These are phyloP conservation scores for Nymphalis urticae DNA, from an alignment of 2,888 invertebrate species.

Conservation along the genomic window DNA sequence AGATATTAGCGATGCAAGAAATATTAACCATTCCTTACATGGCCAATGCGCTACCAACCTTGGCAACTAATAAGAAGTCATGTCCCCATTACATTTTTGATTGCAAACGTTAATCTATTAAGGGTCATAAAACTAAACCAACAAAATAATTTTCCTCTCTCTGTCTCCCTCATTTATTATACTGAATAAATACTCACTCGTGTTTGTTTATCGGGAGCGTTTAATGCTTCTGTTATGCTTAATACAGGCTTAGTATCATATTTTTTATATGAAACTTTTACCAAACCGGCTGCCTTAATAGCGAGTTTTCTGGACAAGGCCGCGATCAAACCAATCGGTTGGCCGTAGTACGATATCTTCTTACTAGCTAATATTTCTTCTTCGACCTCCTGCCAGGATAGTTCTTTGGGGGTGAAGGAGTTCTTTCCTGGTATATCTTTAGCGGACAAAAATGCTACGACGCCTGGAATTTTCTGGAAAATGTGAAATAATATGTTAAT, in stretches of 20 bases:
- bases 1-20: too few relatives aligned
- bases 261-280: conserved; percentile 81
- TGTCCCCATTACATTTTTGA: too few relatives aligned
- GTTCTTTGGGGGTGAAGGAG: conserved; percentile 69
- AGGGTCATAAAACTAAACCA: too few relatives aligned
- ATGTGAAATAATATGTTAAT: neutral
- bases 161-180: too few relatives aligned
- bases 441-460: conserved; percentile 83
- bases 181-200: conserved; percentile 53
- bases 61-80: too few relatives aligned
- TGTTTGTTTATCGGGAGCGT: conserved; percentile 63
- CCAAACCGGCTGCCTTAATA: conserved; percentile 53
- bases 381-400: conserved; percentile 57
- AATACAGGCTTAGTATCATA: conserved; percentile 67
- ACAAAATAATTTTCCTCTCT: too few relatives aligned
- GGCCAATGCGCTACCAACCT: too few relatives aligned
- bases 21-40: too few relatives aligned
- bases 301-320: conserved; percentile 82
- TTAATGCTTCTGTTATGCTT: conserved; percentile 74
- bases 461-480: conserved; percentile 84
- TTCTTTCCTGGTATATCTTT: conserved; percentile 88
- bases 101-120: too few relatives aligned
- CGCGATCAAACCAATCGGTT: conserved; percentile 88
- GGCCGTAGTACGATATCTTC: conserved; percentile 84
- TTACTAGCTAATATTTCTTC: conserved; percentile 81